These are phyloP conservation scores for Rhysida immarginata DNA, from an alignment of 1,140 invertebrate genomes.

Conservation along the genomic window DNA sequence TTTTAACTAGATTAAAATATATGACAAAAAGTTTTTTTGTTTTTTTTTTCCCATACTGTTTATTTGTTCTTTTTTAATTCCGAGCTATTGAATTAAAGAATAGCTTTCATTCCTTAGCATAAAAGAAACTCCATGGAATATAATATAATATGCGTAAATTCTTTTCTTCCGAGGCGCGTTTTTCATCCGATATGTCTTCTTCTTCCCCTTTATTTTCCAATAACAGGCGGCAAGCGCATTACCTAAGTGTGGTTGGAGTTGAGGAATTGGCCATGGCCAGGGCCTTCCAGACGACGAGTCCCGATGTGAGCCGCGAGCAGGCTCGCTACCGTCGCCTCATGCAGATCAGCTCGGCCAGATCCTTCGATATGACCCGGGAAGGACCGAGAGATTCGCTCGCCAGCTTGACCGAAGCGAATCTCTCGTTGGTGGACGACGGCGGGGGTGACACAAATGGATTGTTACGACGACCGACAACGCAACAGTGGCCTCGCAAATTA, in stretches of 20 bases:
- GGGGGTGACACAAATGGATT: neutral
- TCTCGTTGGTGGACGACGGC: neutral
- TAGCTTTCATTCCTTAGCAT: too few relatives aligned
- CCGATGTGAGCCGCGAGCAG: neutral
- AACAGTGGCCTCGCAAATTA: neutral
- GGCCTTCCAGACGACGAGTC: neutral
- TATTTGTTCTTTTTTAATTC: too few relatives aligned
- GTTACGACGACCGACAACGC: neutral
- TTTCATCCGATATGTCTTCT: too few relatives aligned
- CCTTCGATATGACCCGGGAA: neutral
- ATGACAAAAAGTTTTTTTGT: too few relatives aligned
- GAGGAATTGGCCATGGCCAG: neutral
- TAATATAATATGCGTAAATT: too few relatives aligned
- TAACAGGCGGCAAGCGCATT: too few relatives aligned
- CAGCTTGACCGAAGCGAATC: neutral
- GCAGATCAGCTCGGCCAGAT: neutral
- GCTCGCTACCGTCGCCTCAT: constrained; percentile 1
- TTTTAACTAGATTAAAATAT: too few relatives aligned
- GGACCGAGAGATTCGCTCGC: neutral
- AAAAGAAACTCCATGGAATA: too few relatives aligned
- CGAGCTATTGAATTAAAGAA: too few relatives aligned
- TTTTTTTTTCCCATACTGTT: too few relatives aligned
- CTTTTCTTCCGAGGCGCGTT: too few relatives aligned
- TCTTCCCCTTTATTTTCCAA: too few relatives aligned
- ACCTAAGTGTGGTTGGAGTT: neutral